These are phyloP conservation scores for Poecilia picta DNA, from an alignment of 2,797 vertebrate genomes.

Conservation along the genomic window DNA sequence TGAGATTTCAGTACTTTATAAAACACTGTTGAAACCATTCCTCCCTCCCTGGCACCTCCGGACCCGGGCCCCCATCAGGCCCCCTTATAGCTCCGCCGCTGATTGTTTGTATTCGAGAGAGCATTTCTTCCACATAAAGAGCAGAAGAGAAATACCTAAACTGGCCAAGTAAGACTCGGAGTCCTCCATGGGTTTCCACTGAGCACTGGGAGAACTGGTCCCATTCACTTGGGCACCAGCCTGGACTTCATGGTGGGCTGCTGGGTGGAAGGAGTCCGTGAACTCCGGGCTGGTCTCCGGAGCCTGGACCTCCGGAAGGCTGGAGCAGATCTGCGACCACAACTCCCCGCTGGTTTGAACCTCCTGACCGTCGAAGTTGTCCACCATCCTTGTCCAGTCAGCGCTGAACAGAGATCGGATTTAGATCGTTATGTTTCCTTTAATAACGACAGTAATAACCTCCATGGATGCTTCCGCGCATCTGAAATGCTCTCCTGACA, in stretches of 20 bases:
- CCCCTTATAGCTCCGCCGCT: no score
- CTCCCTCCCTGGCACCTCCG: no score
- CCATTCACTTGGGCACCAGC: slow-evolving; percentile 60
- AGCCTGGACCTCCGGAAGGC: slow-evolving; percentile 74
- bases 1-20: no score
- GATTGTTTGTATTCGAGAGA: neutral
- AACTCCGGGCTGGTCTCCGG: slow-evolving; percentile 74
- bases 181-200: slow-evolving; percentile 93
- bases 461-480: neutral
- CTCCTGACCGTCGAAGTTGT: slow-evolving; percentile 79
- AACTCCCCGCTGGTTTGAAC: slow-evolving; percentile 86
- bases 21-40: no score
- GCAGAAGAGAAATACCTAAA: slow-evolving; percentile 82
- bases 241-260: slow-evolving; percentile 34
- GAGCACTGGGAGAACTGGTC: slow-evolving; percentile 50
- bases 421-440: neutral
- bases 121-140: neutral
- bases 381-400: slow-evolving; percentile 81
- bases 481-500: neutral
- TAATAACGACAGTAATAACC: neutral
- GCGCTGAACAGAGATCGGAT: slow-evolving; percentile 18
- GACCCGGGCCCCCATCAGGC: no score
- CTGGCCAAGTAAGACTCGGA: slow-evolving; percentile 93
- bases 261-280: slow-evolving; percentile 87
- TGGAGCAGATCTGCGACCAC: slow-evolving; percentile 93